Evolutionary conservation across 2,797 vertebrate genomes (phyloP), one percentile per base, ranked within the genome.

Genomic region (Mycteria americana): DNA sequence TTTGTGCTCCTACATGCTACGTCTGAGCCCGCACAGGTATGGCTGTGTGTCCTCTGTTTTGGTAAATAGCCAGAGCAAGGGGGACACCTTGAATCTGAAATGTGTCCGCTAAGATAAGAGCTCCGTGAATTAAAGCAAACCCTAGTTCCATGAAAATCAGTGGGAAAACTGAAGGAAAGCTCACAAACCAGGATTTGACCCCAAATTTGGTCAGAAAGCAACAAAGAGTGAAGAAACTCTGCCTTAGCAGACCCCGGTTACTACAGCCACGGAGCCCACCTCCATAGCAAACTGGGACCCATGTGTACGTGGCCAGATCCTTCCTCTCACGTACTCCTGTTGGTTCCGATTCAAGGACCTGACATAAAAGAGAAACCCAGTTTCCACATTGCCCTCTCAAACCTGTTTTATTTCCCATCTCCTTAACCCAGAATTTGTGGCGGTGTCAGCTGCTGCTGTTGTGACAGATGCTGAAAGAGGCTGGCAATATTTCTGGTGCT

Each of bases 401-500:
- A 43, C 15, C 39, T 10, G 0, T 19, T 57, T 51, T 2, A 48
- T 27, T 43, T n/a, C 73, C 75, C 8, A 0, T 53, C 92, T 91
- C 88, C 33, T 89, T 74, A 54, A 23, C 89, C 72, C 85, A 64
- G 85, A 35, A 84, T 84, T 63, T 90, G 94, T 83, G 79, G 73
- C 15, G 0, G 6, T 78, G 88, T 75, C 72, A 60, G 75, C 62
- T 86, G 89, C 85, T 88, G 95, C 90, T 89, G 84, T 23, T 70
- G 90, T 88, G 96, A 82, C 96, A 96, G 96, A 92, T 97, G 96
- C 80, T 64, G 84, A 25, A 76, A 35, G 82, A 89, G 88, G 56
- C 85, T 97, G 95, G 51, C 94, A 93, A 28, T 65, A 46, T 74
- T 96, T 89, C 50, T 70, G 92, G 64, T 91, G 95, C 67, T 88